Percentiles rank a stretch among this genome's conserved stretches.
These are phyloP conservation scores for Physella acuta DNA, from an alignment of 1,140 invertebrate species.

Conservation along the genomic window DNA sequence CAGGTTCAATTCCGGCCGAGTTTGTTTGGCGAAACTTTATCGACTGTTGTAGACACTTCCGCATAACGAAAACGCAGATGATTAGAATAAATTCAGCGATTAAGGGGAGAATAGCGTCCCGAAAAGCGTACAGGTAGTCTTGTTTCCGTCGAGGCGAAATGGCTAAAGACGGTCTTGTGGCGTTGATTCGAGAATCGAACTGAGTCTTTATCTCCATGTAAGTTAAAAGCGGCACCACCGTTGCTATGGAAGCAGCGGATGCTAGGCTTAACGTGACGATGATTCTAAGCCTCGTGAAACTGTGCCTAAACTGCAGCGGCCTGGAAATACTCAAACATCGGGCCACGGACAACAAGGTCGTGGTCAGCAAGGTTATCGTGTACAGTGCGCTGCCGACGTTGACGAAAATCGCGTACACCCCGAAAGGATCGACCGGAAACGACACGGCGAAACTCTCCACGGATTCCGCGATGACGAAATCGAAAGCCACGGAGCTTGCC, in stretches of 20 bases:
- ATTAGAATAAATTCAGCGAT: neutral
- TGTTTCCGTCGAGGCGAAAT: neutral
- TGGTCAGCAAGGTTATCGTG: neutral
- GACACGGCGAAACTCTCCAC: neutral
- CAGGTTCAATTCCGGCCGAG: neutral
- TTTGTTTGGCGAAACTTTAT: neutral
- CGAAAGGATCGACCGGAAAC: neutral
- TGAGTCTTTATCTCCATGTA: neutral
- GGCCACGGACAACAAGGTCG: slow-evolving; percentile 1
- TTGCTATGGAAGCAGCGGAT: neutral
- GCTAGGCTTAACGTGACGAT: neutral
- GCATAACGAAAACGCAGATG: slow-evolving; percentile 1
- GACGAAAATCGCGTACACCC: neutral
- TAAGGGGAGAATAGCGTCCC: neutral
- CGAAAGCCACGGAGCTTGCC: neutral
- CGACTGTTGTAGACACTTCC: neutral
- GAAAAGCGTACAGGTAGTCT: neutral
- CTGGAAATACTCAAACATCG: slow-evolving; percentile 13
- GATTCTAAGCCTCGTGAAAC: neutral
- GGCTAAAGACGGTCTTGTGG: neutral
- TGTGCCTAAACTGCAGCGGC: slow-evolving; percentile 4
- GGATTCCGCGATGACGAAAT: neutral
- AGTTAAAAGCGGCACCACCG: neutral
- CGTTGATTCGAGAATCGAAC: neutral
- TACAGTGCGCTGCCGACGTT: neutral